phyloP scores from a whole-genome alignment of 2,888 invertebrate species.

The Dicycla oo region DNA sequence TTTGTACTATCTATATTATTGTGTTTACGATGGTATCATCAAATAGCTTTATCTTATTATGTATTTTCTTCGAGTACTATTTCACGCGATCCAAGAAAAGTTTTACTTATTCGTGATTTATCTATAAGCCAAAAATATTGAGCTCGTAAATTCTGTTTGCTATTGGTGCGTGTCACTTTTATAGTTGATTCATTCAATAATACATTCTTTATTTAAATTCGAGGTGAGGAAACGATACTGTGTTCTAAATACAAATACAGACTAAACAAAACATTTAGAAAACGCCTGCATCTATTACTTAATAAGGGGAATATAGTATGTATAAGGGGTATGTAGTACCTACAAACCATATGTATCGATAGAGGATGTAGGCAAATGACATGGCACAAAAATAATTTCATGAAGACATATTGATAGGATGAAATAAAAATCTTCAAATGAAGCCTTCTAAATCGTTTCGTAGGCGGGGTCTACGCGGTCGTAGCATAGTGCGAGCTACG shows the following conservation, averaged over 20 bases:
- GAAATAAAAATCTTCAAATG: slow-evolving; percentile 25
- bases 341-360: no score
- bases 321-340: slow-evolving; percentile 6
- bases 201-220: slow-evolving; percentile 23
- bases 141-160: slow-evolving; percentile 33
- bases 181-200: slow-evolving; percentile 39
- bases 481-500: slow-evolving; percentile 43
- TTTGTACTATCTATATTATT: slow-evolving; percentile 3
- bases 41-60: slow-evolving; percentile 32
- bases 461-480: slow-evolving; percentile 32
- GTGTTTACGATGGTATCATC: slow-evolving; percentile 11
- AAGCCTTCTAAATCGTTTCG: slow-evolving; percentile 13
- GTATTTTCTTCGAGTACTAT: slow-evolving; percentile 25
- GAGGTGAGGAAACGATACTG: slow-evolving; percentile 7
- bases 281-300: slow-evolving; percentile 3
- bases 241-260: slow-evolving; percentile 14
- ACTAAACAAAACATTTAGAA: slow-evolving; percentile 19
- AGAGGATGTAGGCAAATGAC: neutral
- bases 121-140: slow-evolving; percentile 37
- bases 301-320: no score
- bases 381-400: slow-evolving; percentile 7
- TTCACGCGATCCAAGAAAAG: slow-evolving; percentile 34
- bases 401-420: slow-evolving; percentile 23
- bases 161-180: slow-evolving; percentile 41
- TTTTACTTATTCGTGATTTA: slow-evolving; percentile 45